Evolutionary conservation across 2,888 invertebrate genomes (phyloP), one percentile per base, ranked within the genome.

Genomic region (Eustalomyia histrio): DNA sequence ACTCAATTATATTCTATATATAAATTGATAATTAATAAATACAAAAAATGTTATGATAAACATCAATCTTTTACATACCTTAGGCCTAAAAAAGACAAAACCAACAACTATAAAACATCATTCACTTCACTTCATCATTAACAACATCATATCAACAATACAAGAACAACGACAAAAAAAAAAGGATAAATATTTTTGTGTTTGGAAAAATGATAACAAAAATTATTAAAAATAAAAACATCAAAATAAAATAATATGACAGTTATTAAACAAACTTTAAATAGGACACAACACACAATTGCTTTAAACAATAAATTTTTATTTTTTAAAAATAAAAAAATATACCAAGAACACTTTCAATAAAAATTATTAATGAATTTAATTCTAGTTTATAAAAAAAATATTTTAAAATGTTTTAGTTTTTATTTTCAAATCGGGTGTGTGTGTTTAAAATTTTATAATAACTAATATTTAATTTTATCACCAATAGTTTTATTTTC

Each of bases 61-160:
- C 78, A 78, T 72, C 65, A 65, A 72, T 72, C 72, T 72, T 35
- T 16, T 47, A 35, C 10, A 8, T 12, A 17, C 24, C 53, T 55
- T 17, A 67, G 63, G 72, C 71, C 78, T 80, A 79, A 82, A 79
- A 24, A 76, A 72, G 71, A 76, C 57, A 73, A 82, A 73, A 35
- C 52, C 68, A 79, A 58, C 55, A 65, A 76, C 68, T 58, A 73
- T 73, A 67, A 73, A 72, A 63, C 71, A 67, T 76, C 76, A 80
- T 76, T 76, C 65, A 78, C 47, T 67, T 29, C 7, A 29, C 64
- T 68, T 18, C 80, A 73, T 73, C 67, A 78, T 63, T 68, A 73
- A 76, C 76, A 73, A 76, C 76, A 61, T 76, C 76, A 81, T 76
- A 76, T 80, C 72, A 76, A 72, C 60, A 58, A 61, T 29, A 60